These are phyloP conservation scores for Spodoptera littoralis DNA, from an alignment of 2,888 invertebrate genomes.

Conservation along the genomic window DNA sequence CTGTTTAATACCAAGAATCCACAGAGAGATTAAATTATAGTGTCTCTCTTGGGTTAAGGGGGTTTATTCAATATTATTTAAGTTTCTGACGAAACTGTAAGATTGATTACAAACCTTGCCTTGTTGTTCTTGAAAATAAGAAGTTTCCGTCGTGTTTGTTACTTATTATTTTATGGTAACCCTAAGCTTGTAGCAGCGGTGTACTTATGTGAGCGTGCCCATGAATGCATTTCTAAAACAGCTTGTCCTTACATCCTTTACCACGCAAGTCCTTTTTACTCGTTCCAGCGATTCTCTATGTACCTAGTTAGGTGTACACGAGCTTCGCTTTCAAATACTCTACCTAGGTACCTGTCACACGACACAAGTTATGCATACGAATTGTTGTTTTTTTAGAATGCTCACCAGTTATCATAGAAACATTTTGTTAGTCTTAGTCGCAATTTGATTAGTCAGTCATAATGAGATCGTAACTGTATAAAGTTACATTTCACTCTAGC, in stretches of 20 bases:
- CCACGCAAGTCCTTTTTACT: conserved; percentile 40
- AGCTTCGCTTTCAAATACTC: conserved; percentile 1
- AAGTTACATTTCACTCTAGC: conserved; percentile 27
- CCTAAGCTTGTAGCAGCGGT: conserved; percentile 30
- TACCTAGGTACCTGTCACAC: neutral
- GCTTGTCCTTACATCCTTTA: conserved; percentile 57
- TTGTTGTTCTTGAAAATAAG: too few species aligned
- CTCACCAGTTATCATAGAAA: neutral
- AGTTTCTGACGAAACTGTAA: too few species aligned
- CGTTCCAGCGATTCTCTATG: conserved; percentile 26
- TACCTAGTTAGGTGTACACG: conserved; percentile 4
- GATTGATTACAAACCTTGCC: too few species aligned
- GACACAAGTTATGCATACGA: too few species aligned
- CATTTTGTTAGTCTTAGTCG: conserved; percentile 2
- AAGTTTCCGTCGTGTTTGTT: conserved; percentile 1
- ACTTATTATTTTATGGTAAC: conserved; percentile 43
- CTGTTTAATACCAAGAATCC: too few species aligned
- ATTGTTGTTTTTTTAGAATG: too few species aligned
- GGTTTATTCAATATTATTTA: too few species aligned
- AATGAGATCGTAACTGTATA: conserved; percentile 14
- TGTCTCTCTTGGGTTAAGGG: too few species aligned
- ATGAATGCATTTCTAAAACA: conserved; percentile 78
- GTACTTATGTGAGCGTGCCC: conserved; percentile 74
- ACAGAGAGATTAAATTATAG: too few species aligned
- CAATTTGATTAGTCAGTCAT: conserved; percentile 10